Evolutionary conservation across 2,797 vertebrate species (phyloP).

Genomic region (Rachycentron canadum): DNA sequence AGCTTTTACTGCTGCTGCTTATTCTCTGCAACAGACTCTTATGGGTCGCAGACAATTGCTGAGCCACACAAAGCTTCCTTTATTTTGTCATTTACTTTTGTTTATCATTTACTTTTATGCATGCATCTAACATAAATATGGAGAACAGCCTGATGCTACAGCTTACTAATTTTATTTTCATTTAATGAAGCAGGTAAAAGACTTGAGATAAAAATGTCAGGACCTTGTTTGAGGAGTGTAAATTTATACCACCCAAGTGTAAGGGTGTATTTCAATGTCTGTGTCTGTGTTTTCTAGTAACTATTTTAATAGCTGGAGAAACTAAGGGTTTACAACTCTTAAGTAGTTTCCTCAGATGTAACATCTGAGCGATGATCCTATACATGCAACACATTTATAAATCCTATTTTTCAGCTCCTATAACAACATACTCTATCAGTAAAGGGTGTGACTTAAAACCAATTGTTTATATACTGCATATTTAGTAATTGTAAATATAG

Average conservation of each 20-base stretch:
- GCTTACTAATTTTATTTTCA: neutral
- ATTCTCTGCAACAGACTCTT: neutral
- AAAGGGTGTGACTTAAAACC: neutral
- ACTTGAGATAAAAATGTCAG: constrained; percentile 5
- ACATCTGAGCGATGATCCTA: neutral
- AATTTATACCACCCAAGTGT: neutral
- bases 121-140: neutral
- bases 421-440: neutral
- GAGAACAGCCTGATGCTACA: neutral
- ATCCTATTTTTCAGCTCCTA: neutral
- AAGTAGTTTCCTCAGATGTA: constrained; percentile 4
- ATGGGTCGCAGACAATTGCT: constrained; percentile 12
- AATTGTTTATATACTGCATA: neutral
- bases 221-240: neutral
- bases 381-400: neutral
- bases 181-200: constrained; percentile 1
- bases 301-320: neutral
- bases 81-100: neutral
- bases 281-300: neutral
- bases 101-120: neutral
- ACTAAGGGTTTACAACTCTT: neutral
- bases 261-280: neutral
- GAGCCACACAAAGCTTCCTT: constrained; percentile 1
- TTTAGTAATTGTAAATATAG: neutral
- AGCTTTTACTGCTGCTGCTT: no score